Evolutionary conservation across 2,888 invertebrate species (phyloP).

Genomic region (Herminia tarsipennalis): DNA sequence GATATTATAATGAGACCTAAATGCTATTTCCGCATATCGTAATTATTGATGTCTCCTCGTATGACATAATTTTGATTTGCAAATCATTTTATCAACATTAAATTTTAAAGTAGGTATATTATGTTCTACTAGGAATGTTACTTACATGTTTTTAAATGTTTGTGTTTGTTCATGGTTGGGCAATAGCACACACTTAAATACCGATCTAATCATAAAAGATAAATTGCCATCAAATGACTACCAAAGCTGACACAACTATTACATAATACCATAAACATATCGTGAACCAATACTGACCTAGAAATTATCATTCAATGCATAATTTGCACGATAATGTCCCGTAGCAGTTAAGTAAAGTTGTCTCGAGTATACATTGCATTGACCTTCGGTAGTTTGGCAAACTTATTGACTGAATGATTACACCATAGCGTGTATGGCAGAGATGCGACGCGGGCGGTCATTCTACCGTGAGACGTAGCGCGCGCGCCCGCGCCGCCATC

Average conservation of each 20-base stretch:
- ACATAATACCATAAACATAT: slow-evolving; percentile 57
- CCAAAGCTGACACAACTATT: slow-evolving; percentile 39
- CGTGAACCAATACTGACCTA: slow-evolving; percentile 64
- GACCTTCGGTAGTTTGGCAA: slow-evolving; percentile 82
- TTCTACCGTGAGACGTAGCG: slow-evolving; percentile 59
- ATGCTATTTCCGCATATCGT: not conserved
- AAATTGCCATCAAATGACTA: slow-evolving; percentile 18
- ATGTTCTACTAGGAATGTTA: no score
- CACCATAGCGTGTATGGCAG: slow-evolving; percentile 70
- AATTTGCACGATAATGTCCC: slow-evolving; percentile 64
- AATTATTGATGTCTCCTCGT: not conserved
- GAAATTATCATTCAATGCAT: slow-evolving; percentile 72
- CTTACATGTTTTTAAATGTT: no score
- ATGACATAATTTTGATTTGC: no score
- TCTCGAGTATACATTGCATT: slow-evolving; percentile 73
- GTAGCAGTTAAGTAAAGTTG: slow-evolving; percentile 71
- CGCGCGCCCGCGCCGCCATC: slow-evolving; percentile 65
- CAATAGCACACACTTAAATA: no score
- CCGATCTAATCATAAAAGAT: slow-evolving; percentile 22
- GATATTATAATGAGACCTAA: not conserved
- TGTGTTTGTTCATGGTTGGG: no score
- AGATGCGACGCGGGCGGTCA: slow-evolving; percentile 61
- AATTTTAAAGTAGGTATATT: no score
- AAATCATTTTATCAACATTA: no score
- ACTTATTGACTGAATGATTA: slow-evolving; percentile 80